A percentile compares a stretch with the other conserved stretches of the same genome.
These are phyloP conservation scores for Misgurnus anguillicaudatus DNA, from an alignment of 2,113 vertebrate species.

Conservation along the genomic window DNA sequence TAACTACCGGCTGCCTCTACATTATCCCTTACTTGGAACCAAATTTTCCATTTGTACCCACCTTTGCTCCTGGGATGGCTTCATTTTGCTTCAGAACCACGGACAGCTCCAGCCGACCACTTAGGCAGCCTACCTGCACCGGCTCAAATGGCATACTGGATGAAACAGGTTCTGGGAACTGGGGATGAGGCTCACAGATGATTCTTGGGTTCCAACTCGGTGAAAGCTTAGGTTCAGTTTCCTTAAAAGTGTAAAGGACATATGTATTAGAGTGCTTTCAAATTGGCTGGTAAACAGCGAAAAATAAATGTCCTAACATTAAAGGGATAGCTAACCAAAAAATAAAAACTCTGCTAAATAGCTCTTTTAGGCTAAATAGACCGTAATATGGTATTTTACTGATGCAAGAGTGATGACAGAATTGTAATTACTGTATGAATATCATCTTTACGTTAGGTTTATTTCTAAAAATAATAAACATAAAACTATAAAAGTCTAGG, in stretches of 20 bases:
- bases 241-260: constrained; percentile 74
- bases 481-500: neutral
- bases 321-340: no score
- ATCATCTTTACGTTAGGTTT: no score
- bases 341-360: no score
- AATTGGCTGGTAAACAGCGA: constrained; percentile 39
- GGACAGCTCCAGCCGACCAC: constrained; percentile 86
- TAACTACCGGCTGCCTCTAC: no score
- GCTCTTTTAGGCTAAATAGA: no score
- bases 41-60: constrained; percentile 47
- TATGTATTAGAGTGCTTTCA: neutral
- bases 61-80: constrained; percentile 91
- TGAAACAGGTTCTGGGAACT: constrained; percentile 87
- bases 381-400: no score
- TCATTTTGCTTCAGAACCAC: constrained; percentile 93
- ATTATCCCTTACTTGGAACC: no score
- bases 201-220: constrained; percentile 99
- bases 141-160: constrained; percentile 82
- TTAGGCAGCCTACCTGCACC: constrained; percentile 87
- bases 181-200: constrained; percentile 93
- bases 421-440: no score
- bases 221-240: constrained; percentile 94
- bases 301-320: neutral
- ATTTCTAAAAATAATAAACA: neutral
- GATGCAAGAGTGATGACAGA: no score